Base-by-base conservation (phyloP, 2,797 vertebrate genomes). In the Rhinella marina region DNA sequence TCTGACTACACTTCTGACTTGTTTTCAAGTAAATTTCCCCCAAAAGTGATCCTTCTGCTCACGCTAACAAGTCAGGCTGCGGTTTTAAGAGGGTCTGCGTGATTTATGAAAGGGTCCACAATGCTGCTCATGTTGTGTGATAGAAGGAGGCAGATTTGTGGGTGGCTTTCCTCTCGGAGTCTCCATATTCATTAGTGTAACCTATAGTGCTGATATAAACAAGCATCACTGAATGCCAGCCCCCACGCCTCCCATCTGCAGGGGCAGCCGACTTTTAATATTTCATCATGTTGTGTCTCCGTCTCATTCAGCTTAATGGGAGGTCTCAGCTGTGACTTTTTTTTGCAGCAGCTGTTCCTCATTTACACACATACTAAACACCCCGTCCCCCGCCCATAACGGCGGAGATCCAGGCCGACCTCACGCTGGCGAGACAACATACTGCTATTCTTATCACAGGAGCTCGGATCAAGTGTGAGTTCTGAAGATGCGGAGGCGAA, bases 341-440 rank as follows among this genome's bases (percentile, higher is more conserved):
- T 62, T 12, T n/a, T 32, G 57, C 57, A 76, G 86, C 86, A 87
- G 86, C 70, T 87, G 86, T 66, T 62, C n/a, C 64, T 82, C 70
- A 82, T 82, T 82, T 76, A 27, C 57, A 62, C 86, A 59, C 66
- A n/a, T n/a, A 57, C 29, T 86, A 81, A 57, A 86, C 64, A 59
- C 54, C 54, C 73, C 50, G 29, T 32, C 62, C 50, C 59, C 21
- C 32, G 23, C 57, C 27, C 52, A 32, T 11, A 84, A 23, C 27
- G 79, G 16, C 17, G 41, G 68, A 17, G 23, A 59, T 57, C 29
- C 70, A 48, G 66, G 29, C 70, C 32, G 77, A 80, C 77, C 77
- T 32, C 27, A 32, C 54, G 61, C 25, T 27, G n/a, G 61, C 29
- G 1, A 62, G 79, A 32, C 56, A 48, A 62, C 79, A 41, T 17